These are phyloP conservation scores for Salvelinus namaycush DNA, from an alignment of 2,113 vertebrate species.

Conservation along the genomic window DNA sequence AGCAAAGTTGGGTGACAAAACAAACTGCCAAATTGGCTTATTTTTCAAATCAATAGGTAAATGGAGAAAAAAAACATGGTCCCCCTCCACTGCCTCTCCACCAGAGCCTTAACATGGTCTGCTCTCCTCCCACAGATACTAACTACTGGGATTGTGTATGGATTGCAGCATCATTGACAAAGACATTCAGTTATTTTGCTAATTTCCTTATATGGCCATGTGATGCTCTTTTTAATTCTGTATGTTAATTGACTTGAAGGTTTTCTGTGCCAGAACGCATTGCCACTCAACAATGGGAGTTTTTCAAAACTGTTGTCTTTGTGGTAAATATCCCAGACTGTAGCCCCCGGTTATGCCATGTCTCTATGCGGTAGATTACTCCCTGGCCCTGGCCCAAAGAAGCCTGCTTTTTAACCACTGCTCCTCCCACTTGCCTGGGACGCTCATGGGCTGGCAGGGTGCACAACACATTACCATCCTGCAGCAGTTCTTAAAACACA, in stretches of 20 bases:
- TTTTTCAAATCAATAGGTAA: conserved; percentile 68
- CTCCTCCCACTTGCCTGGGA: conserved; percentile 76
- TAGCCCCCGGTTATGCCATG: conserved; percentile 61
- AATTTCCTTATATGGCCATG: conserved; percentile 65
- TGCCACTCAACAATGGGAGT: conserved; percentile 59
- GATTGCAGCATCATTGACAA: conserved; percentile 35
- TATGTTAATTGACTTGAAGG: conserved; percentile 67
- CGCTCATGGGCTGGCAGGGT: conserved; percentile 74
- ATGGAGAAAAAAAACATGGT: conserved; percentile 30
- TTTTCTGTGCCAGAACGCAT: conserved; percentile 56
- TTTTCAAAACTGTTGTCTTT: conserved; percentile 42
- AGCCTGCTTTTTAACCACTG: conserved; percentile 79
- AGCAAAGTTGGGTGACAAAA: conserved; percentile 73
- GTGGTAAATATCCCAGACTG: conserved; percentile 58
- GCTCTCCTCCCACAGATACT: background rate
- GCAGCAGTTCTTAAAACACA: conserved; percentile 78
- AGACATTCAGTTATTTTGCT: conserved; percentile 54
- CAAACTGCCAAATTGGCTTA: conserved; percentile 74
- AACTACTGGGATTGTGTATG: background rate
- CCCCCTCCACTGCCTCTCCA: conserved; percentile 24
- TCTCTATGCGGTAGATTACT: conserved; percentile 72
- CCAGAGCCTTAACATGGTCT: background rate
- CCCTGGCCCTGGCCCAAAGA: conserved; percentile 72
- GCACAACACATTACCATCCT: conserved; percentile 71
- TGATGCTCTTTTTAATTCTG: conserved; percentile 69